phyloP scores from a whole-genome alignment of 1,140 invertebrate genomes.

The Euborellia annulipes region DNA sequence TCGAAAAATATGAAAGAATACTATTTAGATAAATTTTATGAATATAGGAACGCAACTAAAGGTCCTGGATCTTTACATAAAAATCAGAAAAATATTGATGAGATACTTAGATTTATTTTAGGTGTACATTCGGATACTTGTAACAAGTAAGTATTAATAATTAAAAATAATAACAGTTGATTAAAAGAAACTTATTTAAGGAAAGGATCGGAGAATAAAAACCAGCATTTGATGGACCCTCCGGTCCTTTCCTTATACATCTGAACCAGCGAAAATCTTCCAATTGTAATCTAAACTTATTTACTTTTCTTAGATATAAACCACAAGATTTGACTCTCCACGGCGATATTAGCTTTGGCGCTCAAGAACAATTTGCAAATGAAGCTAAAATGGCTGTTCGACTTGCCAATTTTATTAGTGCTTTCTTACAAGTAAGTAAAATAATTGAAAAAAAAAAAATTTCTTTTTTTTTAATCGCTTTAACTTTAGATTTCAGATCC shows the following conservation, averaged over 20 bases:
- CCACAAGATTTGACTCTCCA: constrained; percentile 55
- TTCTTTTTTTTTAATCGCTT: constrained; percentile 20
- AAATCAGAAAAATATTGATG: constrained; percentile 55
- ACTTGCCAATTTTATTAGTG: constrained; percentile 87
- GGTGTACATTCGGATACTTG: constrained; percentile 57
- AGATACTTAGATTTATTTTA: constrained; percentile 57
- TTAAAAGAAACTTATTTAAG: not conserved
- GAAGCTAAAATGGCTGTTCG: constrained; percentile 90
- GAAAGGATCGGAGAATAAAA: no score
- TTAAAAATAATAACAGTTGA: no score
- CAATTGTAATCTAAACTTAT: no score
- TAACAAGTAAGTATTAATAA: constrained; percentile 38
- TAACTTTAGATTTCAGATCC: constrained; percentile 74
- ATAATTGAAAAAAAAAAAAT: not conserved
- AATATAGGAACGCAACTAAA: constrained; percentile 49
- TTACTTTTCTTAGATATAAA: constrained; percentile 37
- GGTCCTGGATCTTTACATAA: constrained; percentile 44
- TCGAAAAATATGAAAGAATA: constrained; percentile 47
- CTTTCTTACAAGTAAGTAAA: constrained; percentile 63
- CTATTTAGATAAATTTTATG: constrained; percentile 53
- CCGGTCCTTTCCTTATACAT: no score
- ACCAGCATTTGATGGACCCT: no score
- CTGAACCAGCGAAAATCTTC: no score
- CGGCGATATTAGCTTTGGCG: constrained; percentile 73
- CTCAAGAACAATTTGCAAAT: constrained; percentile 78